Conservation (phyloP, 2,888 invertebrate genomes). For the Gymnosoma rotundatum region DNA sequence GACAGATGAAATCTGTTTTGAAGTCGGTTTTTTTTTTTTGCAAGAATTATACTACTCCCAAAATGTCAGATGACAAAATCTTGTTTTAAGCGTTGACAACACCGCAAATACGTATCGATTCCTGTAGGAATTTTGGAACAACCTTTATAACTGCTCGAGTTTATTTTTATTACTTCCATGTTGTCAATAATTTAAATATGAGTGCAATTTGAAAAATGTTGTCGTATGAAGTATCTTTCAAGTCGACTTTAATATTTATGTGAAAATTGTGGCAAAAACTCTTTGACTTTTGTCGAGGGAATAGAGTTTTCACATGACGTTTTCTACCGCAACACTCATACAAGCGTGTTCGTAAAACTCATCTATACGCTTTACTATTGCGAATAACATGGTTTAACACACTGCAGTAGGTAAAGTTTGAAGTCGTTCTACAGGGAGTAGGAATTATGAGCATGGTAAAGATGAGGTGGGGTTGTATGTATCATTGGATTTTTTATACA, state of each 20-base stretch:
- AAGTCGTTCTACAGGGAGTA: not conserved
- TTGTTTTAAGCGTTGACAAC: too few species aligned
- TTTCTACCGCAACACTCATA: constrained; percentile 37
- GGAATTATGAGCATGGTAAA: not conserved
- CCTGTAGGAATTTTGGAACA: too few species aligned
- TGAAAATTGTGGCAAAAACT: constrained; percentile 56
- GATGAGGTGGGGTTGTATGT: not conserved
- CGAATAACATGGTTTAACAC: constrained; percentile 2
- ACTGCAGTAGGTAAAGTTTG: not conserved
- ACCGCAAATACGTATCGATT: too few species aligned
- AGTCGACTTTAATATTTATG: constrained; percentile 62
- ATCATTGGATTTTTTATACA: not conserved
- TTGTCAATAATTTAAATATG: constrained; percentile 17
- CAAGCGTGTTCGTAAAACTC: not conserved
- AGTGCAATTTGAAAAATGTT: constrained; percentile 9
- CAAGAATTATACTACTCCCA: too few species aligned
- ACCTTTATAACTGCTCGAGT: not conserved
- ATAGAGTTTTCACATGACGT: constrained; percentile 53
- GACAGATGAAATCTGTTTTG: too few species aligned
- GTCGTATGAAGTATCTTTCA: constrained; percentile 48
- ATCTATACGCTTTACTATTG: constrained; percentile 1
- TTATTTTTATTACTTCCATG: constrained; percentile 15
- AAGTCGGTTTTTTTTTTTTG: too few species aligned
- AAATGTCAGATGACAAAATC: too few species aligned
- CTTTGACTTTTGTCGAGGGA: constrained; percentile 54